Evolutionary conservation across 2,888 invertebrate genomes (phyloP).

Genomic region (Theristus sp.): DNA sequence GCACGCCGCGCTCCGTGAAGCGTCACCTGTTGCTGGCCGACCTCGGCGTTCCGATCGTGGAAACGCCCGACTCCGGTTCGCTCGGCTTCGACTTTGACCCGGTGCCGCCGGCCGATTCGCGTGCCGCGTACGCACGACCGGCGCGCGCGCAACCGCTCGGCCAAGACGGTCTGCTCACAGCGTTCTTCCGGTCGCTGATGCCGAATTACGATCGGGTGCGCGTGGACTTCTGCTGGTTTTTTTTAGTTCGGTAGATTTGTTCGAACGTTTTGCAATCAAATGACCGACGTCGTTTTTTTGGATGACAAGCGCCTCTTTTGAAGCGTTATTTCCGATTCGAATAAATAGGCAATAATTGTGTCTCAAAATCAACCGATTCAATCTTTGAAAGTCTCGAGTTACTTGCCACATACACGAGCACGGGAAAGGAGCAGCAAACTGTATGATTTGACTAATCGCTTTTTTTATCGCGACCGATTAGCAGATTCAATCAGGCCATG

Average conservation of each 20-base stretch:
- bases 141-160: conserved; percentile 14
- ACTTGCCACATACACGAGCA: no score
- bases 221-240: neutral
- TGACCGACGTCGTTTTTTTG: no score
- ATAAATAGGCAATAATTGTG: no score
- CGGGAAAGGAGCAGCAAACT: no score
- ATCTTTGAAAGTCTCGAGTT: no score
- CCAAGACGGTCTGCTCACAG: conserved; percentile 17
- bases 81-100: conserved; percentile 29
- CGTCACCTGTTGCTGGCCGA: conserved; percentile 53
- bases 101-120: conserved; percentile 30
- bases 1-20: conserved; percentile 46
- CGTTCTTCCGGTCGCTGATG: conserved; percentile 29
- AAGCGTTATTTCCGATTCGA: no score
- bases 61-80: conserved; percentile 38
- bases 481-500: no score
- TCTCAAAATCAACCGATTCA: no score
- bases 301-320: no score
- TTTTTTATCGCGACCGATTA: no score
- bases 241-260: neutral
- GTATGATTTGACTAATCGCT: no score
- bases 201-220: conserved; percentile 32
- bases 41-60: conserved; percentile 46
- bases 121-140: conserved; percentile 25
- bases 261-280: no score